Percentiles rank a stretch among this genome's conserved stretches.
Conservation (phyloP, 2,888 invertebrate species). For the Rotaria socialis region DNA sequence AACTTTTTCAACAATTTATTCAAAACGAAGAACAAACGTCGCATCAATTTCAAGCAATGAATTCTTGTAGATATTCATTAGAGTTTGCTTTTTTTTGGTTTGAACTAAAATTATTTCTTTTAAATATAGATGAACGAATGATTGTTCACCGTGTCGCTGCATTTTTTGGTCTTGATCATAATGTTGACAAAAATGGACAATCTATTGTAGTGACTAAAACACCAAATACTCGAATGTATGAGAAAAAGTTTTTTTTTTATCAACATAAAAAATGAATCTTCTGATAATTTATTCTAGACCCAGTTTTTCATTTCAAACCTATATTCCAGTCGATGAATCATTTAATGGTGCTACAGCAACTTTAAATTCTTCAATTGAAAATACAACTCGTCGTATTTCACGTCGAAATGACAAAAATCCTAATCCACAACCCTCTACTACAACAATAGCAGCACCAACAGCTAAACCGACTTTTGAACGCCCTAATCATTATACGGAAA, state of each 20-base stretch:
- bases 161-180: constrained; percentile 87
- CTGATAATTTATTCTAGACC: background rate
- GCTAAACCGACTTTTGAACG: background rate
- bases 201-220: constrained; percentile 72
- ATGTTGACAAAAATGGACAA: constrained; percentile 77
- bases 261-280: no score
- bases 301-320: background rate
- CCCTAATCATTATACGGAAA: background rate
- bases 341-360: background rate
- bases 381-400: background rate
- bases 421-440: background rate
- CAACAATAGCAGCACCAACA: background rate
- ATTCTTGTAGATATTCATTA: background rate
- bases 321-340: background rate
- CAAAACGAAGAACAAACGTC: constrained; percentile 70
- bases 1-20: constrained; percentile 76
- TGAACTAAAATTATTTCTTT: background rate
- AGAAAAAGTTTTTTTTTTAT: background rate
- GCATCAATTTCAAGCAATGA: constrained; percentile 37
- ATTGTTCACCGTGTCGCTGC: constrained; percentile 86
- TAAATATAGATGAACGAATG: constrained; percentile 67
- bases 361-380: background rate
- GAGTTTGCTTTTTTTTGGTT: no score
- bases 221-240: constrained; percentile 65
- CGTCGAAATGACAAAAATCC: background rate